A percentile compares a stretch with the other conserved stretches of the same genome.
Conservation (phyloP, 2,113 vertebrate genomes). For the Pachypanchax playfairii region DNA sequence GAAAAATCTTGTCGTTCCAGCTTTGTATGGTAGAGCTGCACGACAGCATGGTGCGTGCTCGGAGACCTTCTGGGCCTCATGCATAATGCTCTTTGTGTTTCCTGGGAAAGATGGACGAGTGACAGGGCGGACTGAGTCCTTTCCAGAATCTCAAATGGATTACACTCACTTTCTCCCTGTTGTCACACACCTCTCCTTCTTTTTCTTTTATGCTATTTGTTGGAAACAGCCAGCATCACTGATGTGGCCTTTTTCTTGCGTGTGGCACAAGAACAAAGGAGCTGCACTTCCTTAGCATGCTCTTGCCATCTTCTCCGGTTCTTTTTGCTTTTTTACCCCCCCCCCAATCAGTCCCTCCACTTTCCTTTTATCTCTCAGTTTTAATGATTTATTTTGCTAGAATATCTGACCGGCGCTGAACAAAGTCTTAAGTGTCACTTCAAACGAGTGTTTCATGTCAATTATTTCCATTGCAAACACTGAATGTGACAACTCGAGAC, state of each 20-base stretch:
- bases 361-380: slow-evolving; percentile 50
- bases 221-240: slow-evolving; percentile 63
- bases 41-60: slow-evolving; percentile 71
- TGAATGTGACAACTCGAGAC: slow-evolving; percentile 3
- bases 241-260: slow-evolving; percentile 68
- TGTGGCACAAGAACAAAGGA: slow-evolving; percentile 73
- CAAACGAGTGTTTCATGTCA: slow-evolving; percentile 42
- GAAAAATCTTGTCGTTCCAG: slow-evolving; percentile 48
- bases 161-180: slow-evolving; percentile 49
- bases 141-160: slow-evolving; percentile 77
- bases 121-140: slow-evolving; percentile 70
- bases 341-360: slow-evolving; percentile 36
- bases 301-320: slow-evolving; percentile 17
- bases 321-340: slow-evolving; percentile 32
- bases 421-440: slow-evolving; percentile 42
- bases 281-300: slow-evolving; percentile 52
- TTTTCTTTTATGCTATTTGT: slow-evolving; percentile 49
- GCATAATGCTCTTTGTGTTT: slow-evolving; percentile 85
- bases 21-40: slow-evolving; percentile 59
- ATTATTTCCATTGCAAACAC: slow-evolving; percentile 41
- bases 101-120: slow-evolving; percentile 69
- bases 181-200: slow-evolving; percentile 15
- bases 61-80: slow-evolving; percentile 82
- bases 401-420: slow-evolving; percentile 50
- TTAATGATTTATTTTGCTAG: slow-evolving; percentile 59